Base-by-base conservation (phyloP, 1,140 invertebrate species). In the Araneus ventricosus region DNA sequence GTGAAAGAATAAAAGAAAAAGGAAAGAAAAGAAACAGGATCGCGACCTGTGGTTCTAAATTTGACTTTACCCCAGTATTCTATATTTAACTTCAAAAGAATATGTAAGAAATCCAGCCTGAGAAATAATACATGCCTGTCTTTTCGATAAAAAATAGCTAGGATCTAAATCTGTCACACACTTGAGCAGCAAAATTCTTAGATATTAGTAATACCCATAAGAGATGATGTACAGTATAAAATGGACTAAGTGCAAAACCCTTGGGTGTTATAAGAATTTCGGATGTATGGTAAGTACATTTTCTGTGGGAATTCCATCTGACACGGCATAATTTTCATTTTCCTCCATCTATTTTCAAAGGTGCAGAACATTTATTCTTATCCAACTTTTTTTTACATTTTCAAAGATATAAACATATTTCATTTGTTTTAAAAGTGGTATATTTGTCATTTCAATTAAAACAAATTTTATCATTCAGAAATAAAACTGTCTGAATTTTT, bases 71-170 rank as follows among this genome's bases (percentile, higher is more conserved):
- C 45, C 22, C 45, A 45, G 84, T 30, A 86, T 86, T 61, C 57
- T 61, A 87, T 87, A 87, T 63, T 34, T 63, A 61, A 87, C 59
- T 37, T 34, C 45, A 27, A 87, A 84, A 87, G 85, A 87, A 63
- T 87, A 87, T 61, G 30, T 57, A n/a, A n/a, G 34, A 34, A 61
- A 87, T 87, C 61, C 30, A 20, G 39, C 22, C 17, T 24, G 41
- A 10, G 57, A 87, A 61, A 87, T 87, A 39, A 61, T 87, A 87
- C 37, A 61, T 61, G 61, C 14, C 63, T 34, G 61, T 63, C 27
- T 37, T 63, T 63, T 37, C 27, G 41, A 45, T 52, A 57, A 84
- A 84, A 84, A n/a, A 41, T 20, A 75, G 57, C 10, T n/a, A 63
- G 57, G 24, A 3, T 87, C 27, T 87, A 87, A 37, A 87, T 63